Base-by-base conservation (phyloP, 1,140 invertebrate species). In the Chironomus tepperi region DNA sequence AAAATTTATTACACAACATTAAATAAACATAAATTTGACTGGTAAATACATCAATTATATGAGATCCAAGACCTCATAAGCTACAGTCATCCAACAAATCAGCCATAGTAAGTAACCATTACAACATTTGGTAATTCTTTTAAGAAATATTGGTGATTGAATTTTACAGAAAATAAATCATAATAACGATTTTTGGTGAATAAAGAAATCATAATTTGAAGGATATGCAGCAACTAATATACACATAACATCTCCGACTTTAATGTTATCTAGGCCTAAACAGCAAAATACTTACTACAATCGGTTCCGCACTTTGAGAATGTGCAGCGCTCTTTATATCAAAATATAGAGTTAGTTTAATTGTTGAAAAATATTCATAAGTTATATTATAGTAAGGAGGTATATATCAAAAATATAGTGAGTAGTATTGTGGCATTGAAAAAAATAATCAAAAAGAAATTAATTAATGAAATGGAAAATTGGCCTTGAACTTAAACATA, bases 281-380 rank as follows among this genome's bases (percentile, higher is more conserved):
- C 77, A 74, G 18, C 21, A 79, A 79, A 81, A 81, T 84, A 93
- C 93, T 94, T 93, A 95, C 93, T 91, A 95, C 92, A 84, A 96
- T 95, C 82, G 94, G 94, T 87, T 96, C 94, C 88, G 93, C 91
- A 87, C 90, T 93, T 87, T 89, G 89, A 86, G 91, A 89, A 87
- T 91, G 92, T 88, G 89, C 88, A 70, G 16, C 65, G 10, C 18
- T 70, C 92, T 94, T 91, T 87, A 86, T 86, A 88, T 9, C 3
- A 67, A 42, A 10, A 57, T 43, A 15, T 43, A 16, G 15, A 57
- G 24, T 47, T 65, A 73, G 19, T 73, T 67, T 42, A 21, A 42
- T n/a, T 73, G 19, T 57, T 42, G 10, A 73, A 24, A 21, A 73
- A 64, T 67, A 73, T 75, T 34, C 15, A 34, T 18, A 18, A 42